Evolutionary conservation across 1,140 invertebrate genomes (phyloP).

Genomic region (Aphelenchoides fujianensis): DNA sequence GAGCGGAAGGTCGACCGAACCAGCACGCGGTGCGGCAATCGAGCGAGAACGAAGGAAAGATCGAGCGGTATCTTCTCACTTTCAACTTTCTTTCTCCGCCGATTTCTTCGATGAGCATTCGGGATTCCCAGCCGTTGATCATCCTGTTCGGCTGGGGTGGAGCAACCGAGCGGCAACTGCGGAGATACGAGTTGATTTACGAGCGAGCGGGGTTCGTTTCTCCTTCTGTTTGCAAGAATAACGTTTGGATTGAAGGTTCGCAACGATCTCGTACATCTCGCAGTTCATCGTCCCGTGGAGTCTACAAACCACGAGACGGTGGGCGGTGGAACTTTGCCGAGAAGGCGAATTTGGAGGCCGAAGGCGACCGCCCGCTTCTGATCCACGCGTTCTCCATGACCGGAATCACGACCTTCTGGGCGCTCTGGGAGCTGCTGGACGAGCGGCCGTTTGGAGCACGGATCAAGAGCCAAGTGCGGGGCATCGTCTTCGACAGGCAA

Average conservation of each 20-base stretch:
- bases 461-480: neutral
- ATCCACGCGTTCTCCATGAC: neutral
- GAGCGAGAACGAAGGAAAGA: too few relatives aligned
- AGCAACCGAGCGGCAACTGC: neutral
- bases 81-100: too few relatives aligned
- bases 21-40: too few relatives aligned
- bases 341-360: neutral
- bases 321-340: neutral
- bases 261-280: neutral
- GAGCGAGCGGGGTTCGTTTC: neutral
- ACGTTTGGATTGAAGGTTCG: neutral
- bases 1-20: too few relatives aligned
- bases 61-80: too few relatives aligned
- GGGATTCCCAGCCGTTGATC: too few relatives aligned
- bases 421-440: neutral
- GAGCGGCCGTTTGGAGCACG: neutral
- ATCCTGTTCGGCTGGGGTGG: neutral
- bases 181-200: neutral
- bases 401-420: neutral
- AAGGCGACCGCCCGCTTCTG: neutral
- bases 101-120: too few relatives aligned
- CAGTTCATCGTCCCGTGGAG: neutral
- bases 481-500: neutral
- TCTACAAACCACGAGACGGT: neutral
- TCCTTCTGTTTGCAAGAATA: too few relatives aligned